Evolutionary conservation across 2,113 vertebrate species (phyloP).

Genomic region (Mobula hypostoma): DNA sequence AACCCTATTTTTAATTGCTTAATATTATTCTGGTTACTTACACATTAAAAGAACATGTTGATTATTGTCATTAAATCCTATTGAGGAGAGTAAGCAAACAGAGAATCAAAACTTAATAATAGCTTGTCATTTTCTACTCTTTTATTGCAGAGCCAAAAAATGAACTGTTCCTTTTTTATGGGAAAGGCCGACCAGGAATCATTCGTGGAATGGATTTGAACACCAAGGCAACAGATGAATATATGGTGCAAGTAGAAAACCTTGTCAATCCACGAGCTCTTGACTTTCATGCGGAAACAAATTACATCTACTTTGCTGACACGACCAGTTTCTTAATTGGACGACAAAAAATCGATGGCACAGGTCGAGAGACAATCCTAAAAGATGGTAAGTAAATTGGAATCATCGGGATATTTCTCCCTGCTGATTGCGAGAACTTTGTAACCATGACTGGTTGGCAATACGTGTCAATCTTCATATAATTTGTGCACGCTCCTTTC

Average conservation of each 20-base stretch:
- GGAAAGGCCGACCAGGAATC: slow-evolving; percentile 91
- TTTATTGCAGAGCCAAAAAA: slow-evolving; percentile 82
- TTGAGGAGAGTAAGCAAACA: neutral
- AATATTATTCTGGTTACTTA: slow-evolving; percentile 54
- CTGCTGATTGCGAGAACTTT: neutral
- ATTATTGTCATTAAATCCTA: slow-evolving; percentile 58
- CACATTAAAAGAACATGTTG: slow-evolving; percentile 41
- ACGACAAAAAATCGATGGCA: slow-evolving; percentile 88
- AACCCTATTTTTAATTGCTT: slow-evolving; percentile 10
- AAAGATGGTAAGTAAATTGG: slow-evolving; percentile 75
- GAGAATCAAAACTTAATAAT: slow-evolving; percentile 55
- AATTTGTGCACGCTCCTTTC: neutral
- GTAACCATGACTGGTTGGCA: neutral
- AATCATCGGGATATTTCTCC: neutral
- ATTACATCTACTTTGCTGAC: slow-evolving; percentile 93
- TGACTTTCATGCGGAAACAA: slow-evolving; percentile 85
- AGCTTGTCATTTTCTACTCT: slow-evolving; percentile 59
- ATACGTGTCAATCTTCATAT: neutral
- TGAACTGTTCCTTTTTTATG: slow-evolving; percentile 95
- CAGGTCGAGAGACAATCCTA: slow-evolving; percentile 80
- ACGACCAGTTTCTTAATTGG: slow-evolving; percentile 97
- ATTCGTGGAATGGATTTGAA: slow-evolving; percentile 90
- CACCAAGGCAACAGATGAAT: slow-evolving; percentile 83
- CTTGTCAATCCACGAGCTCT: slow-evolving; percentile 91
- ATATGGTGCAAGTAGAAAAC: slow-evolving; percentile 90